Percentiles rank a stretch among this genome's conserved stretches.
These are phyloP conservation scores for Crotophaga sulcirostris DNA, from an alignment of 2,113 vertebrate genomes.

Conservation along the genomic window DNA sequence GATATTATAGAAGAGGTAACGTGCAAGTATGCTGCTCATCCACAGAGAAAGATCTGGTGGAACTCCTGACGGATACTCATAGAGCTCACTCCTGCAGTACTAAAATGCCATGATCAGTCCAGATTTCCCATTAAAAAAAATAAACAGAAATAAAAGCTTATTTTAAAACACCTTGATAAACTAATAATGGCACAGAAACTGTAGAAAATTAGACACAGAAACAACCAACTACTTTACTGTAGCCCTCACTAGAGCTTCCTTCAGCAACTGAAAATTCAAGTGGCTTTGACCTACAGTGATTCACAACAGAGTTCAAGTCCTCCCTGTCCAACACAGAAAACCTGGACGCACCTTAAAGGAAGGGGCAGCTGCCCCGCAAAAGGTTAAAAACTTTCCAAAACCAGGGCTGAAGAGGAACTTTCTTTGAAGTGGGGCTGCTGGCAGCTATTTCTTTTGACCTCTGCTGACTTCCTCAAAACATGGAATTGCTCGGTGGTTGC, in stretches of 20 bases:
- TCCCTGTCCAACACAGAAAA: neutral
- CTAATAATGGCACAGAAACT: neutral
- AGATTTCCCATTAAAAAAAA: slow-evolving; percentile 23
- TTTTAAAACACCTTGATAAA: neutral
- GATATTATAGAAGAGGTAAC: neutral
- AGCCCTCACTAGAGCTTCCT: neutral
- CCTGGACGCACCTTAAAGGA: neutral
- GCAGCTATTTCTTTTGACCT: neutral
- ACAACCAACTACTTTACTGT: neutral
- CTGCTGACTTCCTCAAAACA: neutral
- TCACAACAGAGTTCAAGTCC: neutral
- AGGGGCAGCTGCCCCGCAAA: neutral
- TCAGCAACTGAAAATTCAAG: neutral
- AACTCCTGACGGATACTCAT: neutral
- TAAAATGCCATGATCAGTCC: slow-evolving; percentile 12
- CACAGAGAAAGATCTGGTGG: neutral
- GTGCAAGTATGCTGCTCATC: neutral
- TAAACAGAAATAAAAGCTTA: slow-evolving; percentile 28
- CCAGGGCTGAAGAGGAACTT: neutral
- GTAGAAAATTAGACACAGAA: neutral
- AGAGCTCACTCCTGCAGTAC: slow-evolving; percentile 23
- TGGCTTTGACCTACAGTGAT: neutral
- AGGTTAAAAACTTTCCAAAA: neutral
- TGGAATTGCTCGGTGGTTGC: neutral
- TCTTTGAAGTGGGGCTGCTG: neutral